phyloP scores from a whole-genome alignment of 2,888 invertebrate genomes.

The Epistrophella euchroma region DNA sequence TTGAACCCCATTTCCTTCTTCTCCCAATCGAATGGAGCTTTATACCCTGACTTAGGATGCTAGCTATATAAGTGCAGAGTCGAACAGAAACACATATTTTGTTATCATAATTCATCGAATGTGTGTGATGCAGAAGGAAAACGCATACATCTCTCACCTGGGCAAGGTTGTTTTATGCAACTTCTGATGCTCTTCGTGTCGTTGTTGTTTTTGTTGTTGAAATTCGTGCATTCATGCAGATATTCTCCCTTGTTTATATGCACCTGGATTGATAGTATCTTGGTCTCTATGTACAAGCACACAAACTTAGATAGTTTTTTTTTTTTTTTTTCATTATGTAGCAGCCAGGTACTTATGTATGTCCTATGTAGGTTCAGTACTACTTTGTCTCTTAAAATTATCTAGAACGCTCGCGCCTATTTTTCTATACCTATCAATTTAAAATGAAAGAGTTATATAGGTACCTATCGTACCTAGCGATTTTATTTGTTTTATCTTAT shows the following conservation, averaged over 20 bases:
- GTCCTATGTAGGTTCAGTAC: slow-evolving; percentile 20
- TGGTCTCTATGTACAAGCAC: background rate
- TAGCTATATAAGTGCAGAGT: slow-evolving; percentile 51
- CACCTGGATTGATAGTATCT: slow-evolving; percentile 63
- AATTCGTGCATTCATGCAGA: slow-evolving; percentile 70
- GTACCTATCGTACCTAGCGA: background rate
- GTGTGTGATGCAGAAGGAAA: slow-evolving; percentile 47
- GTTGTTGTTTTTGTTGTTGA: slow-evolving; percentile 41
- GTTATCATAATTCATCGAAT: slow-evolving; percentile 70
- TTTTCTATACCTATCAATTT: slow-evolving; percentile 23
- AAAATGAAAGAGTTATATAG: slow-evolving; percentile 15
- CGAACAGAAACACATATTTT: slow-evolving; percentile 59
- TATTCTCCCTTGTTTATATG: slow-evolving; percentile 57
- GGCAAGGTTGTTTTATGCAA: slow-evolving; percentile 41
- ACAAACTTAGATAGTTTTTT: slow-evolving; percentile 5
- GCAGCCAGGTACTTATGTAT: too few species aligned
- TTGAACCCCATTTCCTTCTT: background rate
- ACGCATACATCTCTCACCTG: slow-evolving; percentile 67
- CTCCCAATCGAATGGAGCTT: slow-evolving; percentile 50
- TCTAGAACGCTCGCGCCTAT: slow-evolving; percentile 42
- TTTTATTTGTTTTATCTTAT: background rate
- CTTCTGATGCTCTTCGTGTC: slow-evolving; percentile 33
- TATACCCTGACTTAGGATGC: slow-evolving; percentile 65
- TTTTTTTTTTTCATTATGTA: slow-evolving; percentile 20
- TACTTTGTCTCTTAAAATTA: slow-evolving; percentile 34